Conservation (phyloP, 2,888 invertebrate genomes). For the Sepioteuthis lessoniana region DNA sequence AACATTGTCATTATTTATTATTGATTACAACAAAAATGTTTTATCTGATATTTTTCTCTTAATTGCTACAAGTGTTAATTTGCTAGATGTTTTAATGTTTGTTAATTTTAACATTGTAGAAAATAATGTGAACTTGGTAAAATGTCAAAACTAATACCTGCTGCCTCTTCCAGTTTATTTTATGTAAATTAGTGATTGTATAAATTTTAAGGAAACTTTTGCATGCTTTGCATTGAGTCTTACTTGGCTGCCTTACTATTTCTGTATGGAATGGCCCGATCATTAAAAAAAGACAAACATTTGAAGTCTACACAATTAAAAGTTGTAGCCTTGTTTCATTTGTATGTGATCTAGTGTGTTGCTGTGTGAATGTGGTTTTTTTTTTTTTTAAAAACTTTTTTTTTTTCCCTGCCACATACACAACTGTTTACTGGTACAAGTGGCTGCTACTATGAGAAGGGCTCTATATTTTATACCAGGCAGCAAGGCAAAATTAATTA, state of each 20-base stretch:
- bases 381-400: not conserved
- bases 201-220: not conserved
- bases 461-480: not conserved
- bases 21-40: not conserved
- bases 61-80: not conserved
- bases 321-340: conserved; percentile 38
- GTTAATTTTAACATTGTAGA: not conserved
- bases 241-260: not conserved
- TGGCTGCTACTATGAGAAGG: conserved; percentile 15
- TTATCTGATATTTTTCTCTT: not conserved
- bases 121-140: no score
- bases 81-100: not conserved
- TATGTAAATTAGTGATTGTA: not conserved
- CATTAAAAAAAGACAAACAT: not conserved
- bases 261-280: conserved; percentile 44
- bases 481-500: no score
- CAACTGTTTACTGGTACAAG: not conserved
- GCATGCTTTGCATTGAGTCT: not conserved
- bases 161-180: not conserved
- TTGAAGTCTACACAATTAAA: conserved; percentile 43
- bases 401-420: not conserved
- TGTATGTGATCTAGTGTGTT: conserved; percentile 45
- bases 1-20: not conserved
- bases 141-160: not conserved
- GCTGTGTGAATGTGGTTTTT: conserved; percentile 39